Evolutionary conservation across 2,113 vertebrate species (phyloP), one percentile per base, ranked within the genome.

Genomic region (Brachyistius frenatus): DNA sequence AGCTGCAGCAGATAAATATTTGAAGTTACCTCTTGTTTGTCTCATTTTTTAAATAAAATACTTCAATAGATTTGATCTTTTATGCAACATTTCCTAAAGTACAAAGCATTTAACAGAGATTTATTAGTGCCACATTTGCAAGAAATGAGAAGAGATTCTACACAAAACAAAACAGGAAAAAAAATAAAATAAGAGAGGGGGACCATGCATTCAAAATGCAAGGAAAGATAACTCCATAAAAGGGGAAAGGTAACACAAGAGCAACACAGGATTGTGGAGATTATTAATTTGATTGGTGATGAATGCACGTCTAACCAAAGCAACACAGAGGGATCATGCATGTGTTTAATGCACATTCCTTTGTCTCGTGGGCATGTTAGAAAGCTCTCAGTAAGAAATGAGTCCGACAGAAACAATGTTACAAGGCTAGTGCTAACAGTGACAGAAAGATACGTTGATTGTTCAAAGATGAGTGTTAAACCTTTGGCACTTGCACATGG

Each of bases 41-140:
- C 92, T 94, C 44, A 52, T 80, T 91, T 95, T 93, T 96, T 96
- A 97, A 98, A 98, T 98, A 98, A 97, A 98, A 94, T 96, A 96
- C 93, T 97, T 95, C 95, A 95, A 96, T 96, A 94, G 80, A 93
- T 91, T 91, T 93, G 85, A 94, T 96, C 90, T 96, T 88, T 95
- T 91, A 90, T 91, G 94, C 94, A 96, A 96, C 94, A 95, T 94
- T 93, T 95, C 89, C 96, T 97, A 96, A 96, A 96, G 96, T 96
- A 96, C 94, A 96, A 96, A 96, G 95, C 93, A 90, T 90, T 91
- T 79, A 85, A 92, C 86, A 93, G 60, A 93, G 60, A 91, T 84
- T 77, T 88, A 65, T 87, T 84, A 79, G 82, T 92, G 86, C 81
- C 84, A 91, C 88, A 87, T 86, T 89, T 86, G 72, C 69, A 92